Evolutionary conservation across 2,888 invertebrate species (phyloP), one percentile per base, ranked within the genome.

Genomic region (Diarsia dahlii): DNA sequence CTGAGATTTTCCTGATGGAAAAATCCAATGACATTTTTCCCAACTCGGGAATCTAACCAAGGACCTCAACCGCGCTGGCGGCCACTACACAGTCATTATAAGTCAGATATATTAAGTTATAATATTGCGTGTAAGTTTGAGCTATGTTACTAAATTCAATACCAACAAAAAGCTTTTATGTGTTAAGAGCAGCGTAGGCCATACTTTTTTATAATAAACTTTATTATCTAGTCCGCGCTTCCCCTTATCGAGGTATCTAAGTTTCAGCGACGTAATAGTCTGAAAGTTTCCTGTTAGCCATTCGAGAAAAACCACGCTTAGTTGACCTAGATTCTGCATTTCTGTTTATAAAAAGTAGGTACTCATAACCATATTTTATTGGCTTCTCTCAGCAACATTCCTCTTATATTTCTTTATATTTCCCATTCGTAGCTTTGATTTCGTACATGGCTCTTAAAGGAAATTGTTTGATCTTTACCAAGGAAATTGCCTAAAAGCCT

Each of bases 401-500:
- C 77, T 82, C 71, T 81, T 88, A 80, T 83, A 75, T 82, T 80
- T 84, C 79, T 80, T 80, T 86, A 72, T 88, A 84, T 85, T 84
- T 87, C 86, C 78, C 84, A 86, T 88, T 88, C 85, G 85, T 77
- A 84, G 86, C 89, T 91, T 90, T 91, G 90, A 90, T 90, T 92
- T 85, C 84, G 85, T 87, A 84, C 87, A 80, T 76, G 78, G 85
- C 85, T 88, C 87, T 89, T 80, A 83, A 81, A 89, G 90, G 90
- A 92, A 93, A 93, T 90, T 91, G 91, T 93, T 92, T 92, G 92
- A 93, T 93, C 90, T 92, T 89, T 84, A 81, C 84, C 65, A 79
- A 88, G 90, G 90, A 92, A 92, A 93, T 92, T 92, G 90, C 88
- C 89, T 89, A 89, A 91, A 88, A 89, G 92, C 90, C 88, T 88